Evolutionary conservation across 2,797 vertebrate species (phyloP), one percentile per base, ranked within the genome.

Genomic region (Lerista edwardsae): DNA sequence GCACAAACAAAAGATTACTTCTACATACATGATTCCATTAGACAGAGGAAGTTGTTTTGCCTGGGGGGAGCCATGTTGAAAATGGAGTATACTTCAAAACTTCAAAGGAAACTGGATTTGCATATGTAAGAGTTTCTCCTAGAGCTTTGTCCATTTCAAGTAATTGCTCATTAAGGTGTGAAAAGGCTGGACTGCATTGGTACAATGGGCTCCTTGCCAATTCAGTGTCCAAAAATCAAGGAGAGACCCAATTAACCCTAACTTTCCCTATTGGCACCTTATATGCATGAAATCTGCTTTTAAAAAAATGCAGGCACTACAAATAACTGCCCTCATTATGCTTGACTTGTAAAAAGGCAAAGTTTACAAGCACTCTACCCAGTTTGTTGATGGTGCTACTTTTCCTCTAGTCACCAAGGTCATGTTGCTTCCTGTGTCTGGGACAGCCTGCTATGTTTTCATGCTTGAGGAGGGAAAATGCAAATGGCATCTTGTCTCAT

Each of bases 121-220:
- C 41, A 80, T 41, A 75, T 80, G 73, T 57, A 84, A 84, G 61
- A 59, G n/a, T n/a, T 65, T 81, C 64, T 69, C 36, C 47, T 57
- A 1, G 34, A 75, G 47, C 72, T 80, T 69, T 68, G 29, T 85
- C 84, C 69, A 31, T 44, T 68, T 65, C 76, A 55, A 79, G 61
- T 64, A 84, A 84, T 79, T 79, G 59, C 76, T 84, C 77, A 79
- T 84, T 79, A 79, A 51, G 59, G 71, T 82, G 59, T 61, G 59
- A 82, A 74, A 64, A n/a, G 39, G 29, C 27, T 55, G 67, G 31
- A 75, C 74, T 75, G 72, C 36, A 67, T 72, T 64, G 41, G 19
- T 41, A 82, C 71, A 74, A 82, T 69, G 62, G 27, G 2, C 21
- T 59, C 47, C 31, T 75, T 55, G 36, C 19, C 41, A 62, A 75